Base-by-base conservation (phyloP, 2,888 invertebrate species). In the Acronicta aceris region DNA sequence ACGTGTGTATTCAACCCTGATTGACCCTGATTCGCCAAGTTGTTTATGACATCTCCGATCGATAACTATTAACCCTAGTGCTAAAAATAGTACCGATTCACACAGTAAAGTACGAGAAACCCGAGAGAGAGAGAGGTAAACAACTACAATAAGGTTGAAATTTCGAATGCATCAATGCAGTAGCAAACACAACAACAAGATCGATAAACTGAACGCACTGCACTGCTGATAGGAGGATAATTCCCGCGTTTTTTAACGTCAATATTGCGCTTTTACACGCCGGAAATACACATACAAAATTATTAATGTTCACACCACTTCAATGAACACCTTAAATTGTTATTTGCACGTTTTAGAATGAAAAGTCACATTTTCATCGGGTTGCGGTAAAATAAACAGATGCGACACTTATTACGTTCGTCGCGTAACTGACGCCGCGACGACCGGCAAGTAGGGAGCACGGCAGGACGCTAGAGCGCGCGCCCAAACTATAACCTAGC, bases 401-500 rank as follows among this genome's bases (percentile, higher is more conserved):
- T 85, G 88, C 86, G 86, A 78, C 90, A 84, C 86, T 82, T 85
- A 83, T 83, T 90, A 87, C 87, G 89, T 78, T 83, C 89, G 87
- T 84, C 86, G 89, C 88, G 88, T 88, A 86, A 92, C 92, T 90
- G 90, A 85, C 85, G 74, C 56, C 74, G 73, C 85, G 74, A 58
- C 74, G 73, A 70, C 74, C 76, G 76, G 80, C 78, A 68, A 80
- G 72, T 73, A 86, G 85, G 85, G 86, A 84, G 81, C 74, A 75
- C 78, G 78, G 76, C 87, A 81, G 88, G 88, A 87, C 87, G 88
- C 87, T 84, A 86, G 84, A 84, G 84, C 85, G 89, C 84, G 87
- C 89, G 88, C 86, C 87, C 83, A 88, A 91, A 90, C 90, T 93
- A 92, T 92, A 92, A 91, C 89, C 91, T 91, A 90, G 89, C 90